phyloP scores from a whole-genome alignment of 2,888 invertebrate genomes.

The Eledone cirrhosa region DNA sequence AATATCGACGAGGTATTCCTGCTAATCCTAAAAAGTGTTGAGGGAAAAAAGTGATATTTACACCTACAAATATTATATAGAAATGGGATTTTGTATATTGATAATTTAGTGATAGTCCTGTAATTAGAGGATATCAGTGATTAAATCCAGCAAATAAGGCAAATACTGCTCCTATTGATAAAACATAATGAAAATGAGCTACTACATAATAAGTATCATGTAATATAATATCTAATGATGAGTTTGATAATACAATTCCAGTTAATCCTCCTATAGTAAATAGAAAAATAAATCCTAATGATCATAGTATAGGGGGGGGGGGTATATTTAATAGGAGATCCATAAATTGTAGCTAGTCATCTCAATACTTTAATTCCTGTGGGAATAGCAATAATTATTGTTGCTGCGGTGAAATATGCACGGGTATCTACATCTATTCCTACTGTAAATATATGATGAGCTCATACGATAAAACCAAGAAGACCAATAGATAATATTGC shows the following conservation, averaged over 20 bases:
- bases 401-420: slow-evolving; percentile 85
- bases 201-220: slow-evolving; percentile 88
- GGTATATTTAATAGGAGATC: slow-evolving; percentile 73
- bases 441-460: slow-evolving; percentile 86
- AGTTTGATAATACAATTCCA: slow-evolving; percentile 71
- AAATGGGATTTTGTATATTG: slow-evolving; percentile 77
- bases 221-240: slow-evolving; percentile 79
- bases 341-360: slow-evolving; percentile 73
- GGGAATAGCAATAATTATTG: slow-evolving; percentile 84
- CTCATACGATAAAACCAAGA: slow-evolving; percentile 85
- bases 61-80: slow-evolving; percentile 76
- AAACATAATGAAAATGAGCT: slow-evolving; percentile 83
- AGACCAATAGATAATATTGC: slow-evolving; percentile 81
- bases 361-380: slow-evolving; percentile 87
- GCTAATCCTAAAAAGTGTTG: slow-evolving; percentile 79
- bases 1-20: slow-evolving; percentile 81
- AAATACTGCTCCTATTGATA: slow-evolving; percentile 82
- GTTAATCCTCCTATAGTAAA: slow-evolving; percentile 78
- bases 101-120: slow-evolving; percentile 73
- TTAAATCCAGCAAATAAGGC: slow-evolving; percentile 79
- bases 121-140: slow-evolving; percentile 78
- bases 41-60: slow-evolving; percentile 83
- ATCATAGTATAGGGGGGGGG: slow-evolving; percentile 75
- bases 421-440: slow-evolving; percentile 86
- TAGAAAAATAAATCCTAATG: slow-evolving; percentile 80